Base-by-base conservation (phyloP, 2,797 vertebrate species). In the Atherinosoma microstoma region DNA sequence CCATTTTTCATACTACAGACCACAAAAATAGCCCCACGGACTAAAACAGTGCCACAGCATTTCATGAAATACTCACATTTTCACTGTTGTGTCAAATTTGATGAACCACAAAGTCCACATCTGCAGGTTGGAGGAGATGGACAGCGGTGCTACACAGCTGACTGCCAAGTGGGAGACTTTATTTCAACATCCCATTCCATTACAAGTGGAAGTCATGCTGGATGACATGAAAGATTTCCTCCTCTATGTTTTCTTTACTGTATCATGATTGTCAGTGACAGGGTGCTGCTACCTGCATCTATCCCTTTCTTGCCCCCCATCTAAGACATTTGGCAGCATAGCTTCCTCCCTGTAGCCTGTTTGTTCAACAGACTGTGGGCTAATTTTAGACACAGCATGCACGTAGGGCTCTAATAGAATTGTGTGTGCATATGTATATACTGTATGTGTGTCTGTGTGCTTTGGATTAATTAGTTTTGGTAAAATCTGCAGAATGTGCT, bases 321-420 rank as follows among this genome's bases (percentile, higher is more conserved):
- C 61, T 47, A 58, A 78, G 64, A 51, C 57, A 64, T 75, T 80
- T 86, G 82, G 84, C 88, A 85, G 80, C 85, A 47, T 3, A n/a
- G 84, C 75, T 82, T 81, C 78, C 81, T 87, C 68, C 85, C 82
- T 68, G 67, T 68, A 64, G 83, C 73, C 85, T 84, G 67, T 81
- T 87, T 86, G 87, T 86, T 84, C 70, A 77, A 80, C 88, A 90
- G 80, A 81, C 78, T 88, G 82, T 38, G 18, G 40, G 22, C 88
- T 89, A 85, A 88, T 87, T 89, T 90, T 88, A 87, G 78, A 83
- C 82, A 53, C 87, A 82, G 85, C 61, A 56, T 88, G 87, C 80
- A 87, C 29, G 11, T 66, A 68, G 76, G 27, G 84, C 36, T 69
- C 75, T 75, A 67, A 83, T 83, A 84, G 77, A 83, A 64, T 51